Percentiles rank a stretch among this genome's conserved stretches.
These are phyloP conservation scores for Gobiocypris rarus DNA, from an alignment of 2,113 vertebrate genomes.

Conservation along the genomic window DNA sequence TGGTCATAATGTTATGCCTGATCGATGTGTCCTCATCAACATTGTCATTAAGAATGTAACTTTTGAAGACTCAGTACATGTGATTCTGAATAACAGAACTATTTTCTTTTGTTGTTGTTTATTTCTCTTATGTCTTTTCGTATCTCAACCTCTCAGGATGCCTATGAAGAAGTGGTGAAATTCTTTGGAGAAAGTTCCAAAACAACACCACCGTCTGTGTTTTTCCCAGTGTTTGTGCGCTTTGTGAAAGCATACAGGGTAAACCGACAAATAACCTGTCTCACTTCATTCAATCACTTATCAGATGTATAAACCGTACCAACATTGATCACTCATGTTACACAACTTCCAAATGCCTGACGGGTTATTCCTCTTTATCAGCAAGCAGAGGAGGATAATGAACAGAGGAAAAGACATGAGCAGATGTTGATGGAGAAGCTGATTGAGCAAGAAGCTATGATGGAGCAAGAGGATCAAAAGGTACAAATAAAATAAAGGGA, in stretches of 20 bases:
- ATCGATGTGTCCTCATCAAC: too few relatives aligned
- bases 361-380: slow-evolving; percentile 65
- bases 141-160: slow-evolving; percentile 78
- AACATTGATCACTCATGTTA: not conserved
- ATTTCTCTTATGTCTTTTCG: not conserved
- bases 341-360: too few relatives aligned
- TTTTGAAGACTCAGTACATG: not conserved
- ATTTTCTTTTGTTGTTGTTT: not conserved
- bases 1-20: too few relatives aligned
- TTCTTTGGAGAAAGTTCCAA: slow-evolving; percentile 95
- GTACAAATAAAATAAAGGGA: slow-evolving; percentile 79
- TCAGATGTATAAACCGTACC: not conserved
- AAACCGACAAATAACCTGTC: slow-evolving; percentile 52
- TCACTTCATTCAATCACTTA: not conserved
- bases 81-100: not conserved
- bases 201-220: slow-evolving; percentile 93
- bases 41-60: not conserved
- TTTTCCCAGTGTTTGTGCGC: slow-evolving; percentile 95
- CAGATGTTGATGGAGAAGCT: slow-evolving; percentile 92
- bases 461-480: slow-evolving; percentile 89
- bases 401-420: slow-evolving; percentile 89
- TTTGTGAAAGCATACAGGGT: slow-evolving; percentile 97
- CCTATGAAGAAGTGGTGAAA: slow-evolving; percentile 90
- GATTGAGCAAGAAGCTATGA: slow-evolving; percentile 91
- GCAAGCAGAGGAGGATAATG: slow-evolving; percentile 95